Conservation (phyloP, 2,113 vertebrate genomes). For the Lanius ludovicianus region DNA sequence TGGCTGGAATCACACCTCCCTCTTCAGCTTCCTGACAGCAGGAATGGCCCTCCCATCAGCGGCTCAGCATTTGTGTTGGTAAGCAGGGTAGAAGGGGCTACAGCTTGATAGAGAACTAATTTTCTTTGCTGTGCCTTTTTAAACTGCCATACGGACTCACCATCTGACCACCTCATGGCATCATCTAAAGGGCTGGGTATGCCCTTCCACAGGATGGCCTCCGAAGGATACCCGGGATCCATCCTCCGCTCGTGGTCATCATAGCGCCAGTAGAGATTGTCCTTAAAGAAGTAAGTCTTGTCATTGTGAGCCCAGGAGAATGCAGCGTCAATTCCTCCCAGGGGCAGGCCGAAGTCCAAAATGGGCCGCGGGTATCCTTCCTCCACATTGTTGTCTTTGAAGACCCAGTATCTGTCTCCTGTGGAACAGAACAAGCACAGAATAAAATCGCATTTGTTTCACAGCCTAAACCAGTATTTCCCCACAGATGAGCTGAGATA, state of each 20-base stretch:
- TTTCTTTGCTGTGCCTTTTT: background rate
- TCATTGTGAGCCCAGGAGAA: conserved; percentile 93
- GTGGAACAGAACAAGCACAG: conserved; percentile 13
- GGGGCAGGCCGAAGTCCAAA: conserved; percentile 89
- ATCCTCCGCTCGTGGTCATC: conserved; percentile 86
- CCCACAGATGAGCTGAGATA: rapidly evolving
- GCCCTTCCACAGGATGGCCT: conserved; percentile 87
- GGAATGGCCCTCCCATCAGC: background rate
- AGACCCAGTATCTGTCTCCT: conserved; percentile 96
- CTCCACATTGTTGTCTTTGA: conserved; percentile 93
- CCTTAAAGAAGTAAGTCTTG: conserved; percentile 98
- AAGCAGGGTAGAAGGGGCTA: background rate
- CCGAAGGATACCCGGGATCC: conserved; percentile 91
- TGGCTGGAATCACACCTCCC: background rate
- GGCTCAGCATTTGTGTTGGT: background rate
- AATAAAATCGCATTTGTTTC: background rate
- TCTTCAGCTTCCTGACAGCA: background rate
- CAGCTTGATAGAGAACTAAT: background rate
- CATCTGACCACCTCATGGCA: conserved; percentile 94
- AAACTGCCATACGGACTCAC: conserved; percentile 68
- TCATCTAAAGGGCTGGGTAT: conserved; percentile 87
- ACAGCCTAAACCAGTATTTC: background rate
- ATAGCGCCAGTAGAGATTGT: conserved; percentile 89
- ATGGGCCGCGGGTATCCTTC: conserved; percentile 92
- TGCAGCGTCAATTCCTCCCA: conserved; percentile 86